Evolutionary conservation across 2,797 vertebrate genomes (phyloP).

Genomic region (Brachyalestes nurse): DNA sequence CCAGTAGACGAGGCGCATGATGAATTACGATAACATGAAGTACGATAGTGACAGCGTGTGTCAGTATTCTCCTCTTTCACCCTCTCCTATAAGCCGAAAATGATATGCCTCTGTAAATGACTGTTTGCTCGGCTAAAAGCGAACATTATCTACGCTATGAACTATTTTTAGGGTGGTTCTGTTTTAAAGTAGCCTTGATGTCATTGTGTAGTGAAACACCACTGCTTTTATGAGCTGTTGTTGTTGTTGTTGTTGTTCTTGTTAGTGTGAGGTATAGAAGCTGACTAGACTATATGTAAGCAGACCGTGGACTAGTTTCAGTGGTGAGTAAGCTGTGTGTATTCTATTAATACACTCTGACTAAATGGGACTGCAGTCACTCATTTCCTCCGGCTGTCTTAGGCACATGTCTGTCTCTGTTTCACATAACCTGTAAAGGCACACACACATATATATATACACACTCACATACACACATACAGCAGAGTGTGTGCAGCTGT

Average conservation of each 20-base stretch:
- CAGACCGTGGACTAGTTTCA: slow-evolving; percentile 41
- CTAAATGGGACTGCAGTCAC: slow-evolving; percentile 36
- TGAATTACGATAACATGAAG: background rate
- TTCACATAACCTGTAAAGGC: slow-evolving; percentile 11
- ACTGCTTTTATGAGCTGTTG: background rate
- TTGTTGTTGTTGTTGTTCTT: slow-evolving; percentile 11
- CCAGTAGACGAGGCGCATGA: background rate
- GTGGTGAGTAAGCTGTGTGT: slow-evolving; percentile 36
- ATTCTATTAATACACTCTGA: slow-evolving; percentile 51
- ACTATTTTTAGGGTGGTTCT: background rate
- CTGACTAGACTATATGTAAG: slow-evolving; percentile 36
- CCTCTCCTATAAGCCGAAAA: background rate
- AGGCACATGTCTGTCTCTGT: background rate
- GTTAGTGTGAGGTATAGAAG: background rate
- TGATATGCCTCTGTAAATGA: background rate
- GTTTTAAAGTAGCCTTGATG: background rate
- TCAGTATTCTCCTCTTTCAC: background rate
- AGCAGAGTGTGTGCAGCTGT: background rate
- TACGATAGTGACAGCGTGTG: background rate
- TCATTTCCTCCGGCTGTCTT: slow-evolving; percentile 42
- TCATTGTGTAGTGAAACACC: background rate
- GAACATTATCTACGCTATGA: background rate
- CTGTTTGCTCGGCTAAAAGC: background rate
- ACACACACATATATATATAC: slow-evolving; percentile 11
- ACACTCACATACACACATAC: background rate